Percentiles rank a stretch among this genome's conserved stretches.
Evolutionary conservation across 2,797 vertebrate species (phyloP).

Genomic region (Poecilia velifera): DNA sequence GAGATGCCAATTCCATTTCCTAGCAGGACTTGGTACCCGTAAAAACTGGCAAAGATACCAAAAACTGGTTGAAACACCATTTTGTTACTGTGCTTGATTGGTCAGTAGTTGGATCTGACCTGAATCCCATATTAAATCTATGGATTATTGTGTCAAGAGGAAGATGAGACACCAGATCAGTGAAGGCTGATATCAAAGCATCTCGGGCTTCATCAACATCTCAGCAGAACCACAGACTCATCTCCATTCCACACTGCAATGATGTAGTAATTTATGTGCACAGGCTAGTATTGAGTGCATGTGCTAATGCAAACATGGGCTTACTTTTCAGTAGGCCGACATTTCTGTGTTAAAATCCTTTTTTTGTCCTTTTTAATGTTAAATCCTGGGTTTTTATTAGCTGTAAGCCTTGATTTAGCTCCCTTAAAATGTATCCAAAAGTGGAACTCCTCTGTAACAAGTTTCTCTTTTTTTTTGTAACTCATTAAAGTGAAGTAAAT

Average conservation of each 20-base stretch:
- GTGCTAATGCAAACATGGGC: not conserved
- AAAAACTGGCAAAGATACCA: not conserved
- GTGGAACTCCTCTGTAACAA: not conserved
- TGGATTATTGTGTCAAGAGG: not conserved
- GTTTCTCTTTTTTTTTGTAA: not conserved
- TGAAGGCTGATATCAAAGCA: not conserved
- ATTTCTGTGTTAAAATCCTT: not conserved
- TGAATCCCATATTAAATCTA: not conserved
- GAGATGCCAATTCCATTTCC: not conserved
- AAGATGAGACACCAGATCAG: not conserved
- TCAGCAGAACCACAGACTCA: not conserved
- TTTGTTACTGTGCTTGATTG: not conserved
- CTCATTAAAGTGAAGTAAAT: not conserved
- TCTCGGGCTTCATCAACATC: not conserved
- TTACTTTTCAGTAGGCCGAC: not conserved
- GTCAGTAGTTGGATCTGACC: not conserved
- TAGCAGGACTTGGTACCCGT: not conserved
- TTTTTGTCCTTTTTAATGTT: not conserved
- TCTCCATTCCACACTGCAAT: not conserved
- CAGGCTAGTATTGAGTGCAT: not conserved
- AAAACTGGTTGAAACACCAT: not conserved
- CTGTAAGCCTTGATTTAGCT: not conserved
- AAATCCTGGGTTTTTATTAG: not conserved
- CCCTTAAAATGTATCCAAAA: not conserved
- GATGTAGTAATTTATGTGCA: not conserved